phyloP scores from a whole-genome alignment of 2,113 vertebrate species.

The Mohoua ochrocephala region DNA sequence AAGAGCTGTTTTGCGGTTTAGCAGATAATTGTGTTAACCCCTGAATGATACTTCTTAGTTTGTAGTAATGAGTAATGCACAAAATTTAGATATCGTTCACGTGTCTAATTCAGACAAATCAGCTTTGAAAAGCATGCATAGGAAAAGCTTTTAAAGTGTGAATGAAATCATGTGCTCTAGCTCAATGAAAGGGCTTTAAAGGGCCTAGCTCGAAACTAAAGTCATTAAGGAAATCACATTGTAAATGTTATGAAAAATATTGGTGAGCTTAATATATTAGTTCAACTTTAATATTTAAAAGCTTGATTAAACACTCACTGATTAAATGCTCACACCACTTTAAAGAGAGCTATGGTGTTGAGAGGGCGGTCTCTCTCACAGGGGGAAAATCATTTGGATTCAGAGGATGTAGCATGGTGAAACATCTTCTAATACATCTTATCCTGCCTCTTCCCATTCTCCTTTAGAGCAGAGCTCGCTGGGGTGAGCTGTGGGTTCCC shows the following conservation, averaged over 20 bases:
- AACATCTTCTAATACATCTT: background rate
- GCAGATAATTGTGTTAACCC: background rate
- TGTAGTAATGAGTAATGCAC: slow-evolving; percentile 12
- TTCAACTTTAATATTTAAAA: background rate
- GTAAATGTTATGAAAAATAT: background rate
- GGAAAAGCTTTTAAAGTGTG: slow-evolving; percentile 16
- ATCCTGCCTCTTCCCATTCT: background rate
- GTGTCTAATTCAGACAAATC: background rate
- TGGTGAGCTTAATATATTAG: background rate
- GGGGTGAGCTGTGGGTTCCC: background rate
- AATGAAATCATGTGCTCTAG: slow-evolving; percentile 21
- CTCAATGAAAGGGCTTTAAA: slow-evolving; percentile 1
- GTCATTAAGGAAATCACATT: background rate
- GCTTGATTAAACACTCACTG: background rate
- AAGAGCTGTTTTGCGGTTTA: background rate
- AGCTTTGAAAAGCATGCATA: slow-evolving; percentile 34
- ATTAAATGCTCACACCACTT: background rate
- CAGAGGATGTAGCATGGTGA: background rate
- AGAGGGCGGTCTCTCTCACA: background rate
- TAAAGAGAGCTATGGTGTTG: background rate
- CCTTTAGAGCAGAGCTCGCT: background rate
- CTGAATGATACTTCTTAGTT: slow-evolving; percentile 9
- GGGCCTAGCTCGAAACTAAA: background rate
- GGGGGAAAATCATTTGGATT: background rate
- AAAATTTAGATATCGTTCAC: slow-evolving; percentile 4